phyloP scores from a whole-genome alignment of 2,888 invertebrate species.

The Lepeophtheirus nordmannii region DNA sequence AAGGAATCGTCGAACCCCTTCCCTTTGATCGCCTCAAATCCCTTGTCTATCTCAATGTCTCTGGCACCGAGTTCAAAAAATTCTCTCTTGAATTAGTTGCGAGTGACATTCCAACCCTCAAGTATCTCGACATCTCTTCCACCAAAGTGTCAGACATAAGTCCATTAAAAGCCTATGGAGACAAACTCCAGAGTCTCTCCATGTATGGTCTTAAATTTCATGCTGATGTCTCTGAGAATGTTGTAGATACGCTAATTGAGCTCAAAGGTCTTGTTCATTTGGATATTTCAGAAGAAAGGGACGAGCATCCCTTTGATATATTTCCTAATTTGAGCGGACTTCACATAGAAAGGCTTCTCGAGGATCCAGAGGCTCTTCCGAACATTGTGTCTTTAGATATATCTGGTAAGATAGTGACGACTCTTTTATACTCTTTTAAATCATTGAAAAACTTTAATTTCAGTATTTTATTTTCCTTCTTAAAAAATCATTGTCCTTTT shows the following conservation, averaged over 20 bases:
- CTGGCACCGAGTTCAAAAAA: conserved; percentile 51
- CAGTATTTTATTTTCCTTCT: no score
- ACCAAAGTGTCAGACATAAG: conserved; percentile 47
- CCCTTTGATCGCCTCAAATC: conserved; percentile 26
- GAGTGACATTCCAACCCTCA: conserved; percentile 46
- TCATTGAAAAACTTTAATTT: background rate
- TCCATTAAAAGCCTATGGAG: conserved; percentile 42
- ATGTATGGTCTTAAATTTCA: conserved; percentile 36
- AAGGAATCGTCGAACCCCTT: background rate
- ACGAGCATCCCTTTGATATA: conserved; percentile 38
- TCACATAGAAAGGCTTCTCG: conserved; percentile 31
- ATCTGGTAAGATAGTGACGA: conserved; percentile 1
- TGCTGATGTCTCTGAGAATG: conserved; percentile 27
- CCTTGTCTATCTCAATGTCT: conserved; percentile 41
- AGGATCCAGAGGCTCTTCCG: conserved; percentile 36
- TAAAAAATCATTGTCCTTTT: no score
- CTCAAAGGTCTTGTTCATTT: conserved; percentile 40
- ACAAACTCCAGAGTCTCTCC: conserved; percentile 43
- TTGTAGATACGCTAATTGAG: conserved; percentile 40
- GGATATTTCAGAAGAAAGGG: conserved; percentile 44
- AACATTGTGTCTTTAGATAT: conserved; percentile 47
- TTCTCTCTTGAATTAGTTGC: conserved; percentile 48
- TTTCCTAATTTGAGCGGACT: conserved; percentile 32
- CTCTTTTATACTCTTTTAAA: background rate
- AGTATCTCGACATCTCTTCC: conserved; percentile 49